Conservation (phyloP, 2,113 vertebrate genomes). For the Pygoscelis antarcticus region DNA sequence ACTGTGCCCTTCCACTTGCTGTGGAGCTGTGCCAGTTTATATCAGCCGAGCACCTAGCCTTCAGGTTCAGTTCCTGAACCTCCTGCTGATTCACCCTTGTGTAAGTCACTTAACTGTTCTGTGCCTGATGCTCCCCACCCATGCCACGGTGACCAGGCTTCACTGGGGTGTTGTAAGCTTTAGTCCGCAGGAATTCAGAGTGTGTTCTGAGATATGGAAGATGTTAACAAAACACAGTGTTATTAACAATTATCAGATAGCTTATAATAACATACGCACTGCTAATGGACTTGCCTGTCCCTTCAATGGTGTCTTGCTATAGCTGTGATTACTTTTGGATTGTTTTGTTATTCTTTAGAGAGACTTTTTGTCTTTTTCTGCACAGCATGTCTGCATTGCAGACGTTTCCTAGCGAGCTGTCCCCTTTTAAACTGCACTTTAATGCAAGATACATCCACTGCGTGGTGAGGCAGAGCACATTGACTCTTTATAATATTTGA, state of each 20-base stretch:
- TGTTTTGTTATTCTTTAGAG: background rate
- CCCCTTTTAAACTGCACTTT: background rate
- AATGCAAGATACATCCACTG: background rate
- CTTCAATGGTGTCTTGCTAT: background rate
- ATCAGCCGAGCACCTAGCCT: background rate
- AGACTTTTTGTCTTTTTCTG: background rate
- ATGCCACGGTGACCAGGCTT: background rate
- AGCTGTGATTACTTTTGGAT: background rate
- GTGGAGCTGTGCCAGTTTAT: background rate
- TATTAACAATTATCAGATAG: background rate
- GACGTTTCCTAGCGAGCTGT: background rate
- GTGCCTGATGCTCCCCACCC: background rate
- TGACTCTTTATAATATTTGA: background rate
- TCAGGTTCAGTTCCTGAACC: background rate
- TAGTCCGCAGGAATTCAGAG: background rate
- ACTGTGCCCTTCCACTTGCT: background rate
- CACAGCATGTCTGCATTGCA: background rate
- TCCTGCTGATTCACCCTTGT: constrained; percentile 39
- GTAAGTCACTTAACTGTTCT: background rate
- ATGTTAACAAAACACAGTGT: background rate
- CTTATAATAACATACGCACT: background rate
- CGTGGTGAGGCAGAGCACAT: background rate
- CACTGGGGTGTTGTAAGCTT: background rate
- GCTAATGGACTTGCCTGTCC: background rate
- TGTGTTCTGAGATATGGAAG: background rate